These are phyloP conservation scores for Chromoteleia sp. DNA, from an alignment of 2,888 invertebrate species.

Conservation along the genomic window DNA sequence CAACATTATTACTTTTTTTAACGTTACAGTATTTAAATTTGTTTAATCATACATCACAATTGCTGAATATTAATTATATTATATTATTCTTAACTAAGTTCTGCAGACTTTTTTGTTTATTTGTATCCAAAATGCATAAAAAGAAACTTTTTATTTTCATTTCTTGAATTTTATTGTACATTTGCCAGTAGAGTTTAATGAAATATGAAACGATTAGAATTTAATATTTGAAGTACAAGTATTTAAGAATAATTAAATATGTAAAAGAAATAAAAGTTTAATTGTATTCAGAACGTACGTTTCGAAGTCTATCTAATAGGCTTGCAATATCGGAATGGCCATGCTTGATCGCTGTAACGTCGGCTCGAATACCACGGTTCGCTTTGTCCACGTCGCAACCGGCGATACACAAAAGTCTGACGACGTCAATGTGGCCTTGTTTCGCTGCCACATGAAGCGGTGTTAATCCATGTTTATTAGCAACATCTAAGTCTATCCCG, in stretches of 20 bases:
- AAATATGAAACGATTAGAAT: too few species aligned
- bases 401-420: slow-evolving; percentile 88
- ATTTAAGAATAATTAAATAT: too few species aligned
- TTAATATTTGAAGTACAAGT: too few species aligned
- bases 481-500: slow-evolving; percentile 86
- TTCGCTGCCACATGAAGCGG: slow-evolving; percentile 90
- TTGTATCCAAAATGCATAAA: too few species aligned
- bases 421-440: slow-evolving; percentile 89
- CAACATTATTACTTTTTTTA: background rate
- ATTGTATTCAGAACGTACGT: slow-evolving; percentile 84
- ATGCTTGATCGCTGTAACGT: slow-evolving; percentile 91
- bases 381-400: slow-evolving; percentile 89
- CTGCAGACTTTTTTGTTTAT: too few species aligned
- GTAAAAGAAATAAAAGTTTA: background rate
- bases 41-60: too few species aligned
- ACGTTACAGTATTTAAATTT: too few species aligned
- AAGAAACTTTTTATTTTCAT: too few species aligned
- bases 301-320: slow-evolving; percentile 88
- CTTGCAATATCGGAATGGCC: slow-evolving; percentile 89
- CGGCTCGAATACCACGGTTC: slow-evolving; percentile 90
- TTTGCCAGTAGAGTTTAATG: too few species aligned
- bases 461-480: slow-evolving; percentile 87
- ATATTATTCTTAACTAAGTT: too few species aligned
- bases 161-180: too few species aligned
- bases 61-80: too few species aligned